phyloP scores from a whole-genome alignment of 2,797 vertebrate genomes.

The Schizopygopsis malacanthus region DNA sequence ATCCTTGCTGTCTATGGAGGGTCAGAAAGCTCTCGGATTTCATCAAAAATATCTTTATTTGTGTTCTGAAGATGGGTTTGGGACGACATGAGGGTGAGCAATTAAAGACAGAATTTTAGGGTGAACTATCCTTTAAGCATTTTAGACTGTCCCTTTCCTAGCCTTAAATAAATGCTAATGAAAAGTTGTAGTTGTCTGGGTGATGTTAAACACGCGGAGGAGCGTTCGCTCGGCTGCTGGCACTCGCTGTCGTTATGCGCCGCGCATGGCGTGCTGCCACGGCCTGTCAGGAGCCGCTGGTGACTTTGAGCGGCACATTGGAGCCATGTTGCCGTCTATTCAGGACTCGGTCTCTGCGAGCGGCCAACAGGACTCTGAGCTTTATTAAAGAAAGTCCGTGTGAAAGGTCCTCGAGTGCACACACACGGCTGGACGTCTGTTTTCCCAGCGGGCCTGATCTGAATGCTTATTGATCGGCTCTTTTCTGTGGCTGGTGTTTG shows the following conservation, averaged over 20 bases:
- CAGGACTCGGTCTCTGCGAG: slow-evolving; percentile 66
- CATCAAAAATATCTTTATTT: too few relatives aligned
- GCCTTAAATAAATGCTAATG: slow-evolving; percentile 28
- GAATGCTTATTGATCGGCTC: slow-evolving; percentile 68
- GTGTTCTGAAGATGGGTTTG: too few relatives aligned
- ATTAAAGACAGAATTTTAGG: too few relatives aligned
- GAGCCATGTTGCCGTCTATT: slow-evolving; percentile 74
- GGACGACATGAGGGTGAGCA: too few relatives aligned
- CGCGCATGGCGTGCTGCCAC: slow-evolving; percentile 71
- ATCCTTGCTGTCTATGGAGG: too few relatives aligned
- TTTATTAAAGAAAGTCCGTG: slow-evolving; percentile 65
- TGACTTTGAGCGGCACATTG: slow-evolving; percentile 67
- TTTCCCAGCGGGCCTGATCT: slow-evolving; percentile 59
- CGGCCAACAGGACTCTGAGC: slow-evolving; percentile 58
- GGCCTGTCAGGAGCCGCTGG: slow-evolving; percentile 46
- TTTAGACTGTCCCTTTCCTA: neutral
- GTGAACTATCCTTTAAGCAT: neutral
- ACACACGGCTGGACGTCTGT: slow-evolving; percentile 37
- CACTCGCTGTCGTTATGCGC: slow-evolving; percentile 64
- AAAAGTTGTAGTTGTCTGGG: slow-evolving; percentile 45
- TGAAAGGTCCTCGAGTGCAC: slow-evolving; percentile 50
- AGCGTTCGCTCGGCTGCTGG: slow-evolving; percentile 68
- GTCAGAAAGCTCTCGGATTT: too few relatives aligned
- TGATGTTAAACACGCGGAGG: slow-evolving; percentile 38
- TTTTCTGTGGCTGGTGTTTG: slow-evolving; percentile 54